Evolutionary conservation across 2,113 vertebrate species (phyloP).

Genomic region (Mellivora capensis): DNA sequence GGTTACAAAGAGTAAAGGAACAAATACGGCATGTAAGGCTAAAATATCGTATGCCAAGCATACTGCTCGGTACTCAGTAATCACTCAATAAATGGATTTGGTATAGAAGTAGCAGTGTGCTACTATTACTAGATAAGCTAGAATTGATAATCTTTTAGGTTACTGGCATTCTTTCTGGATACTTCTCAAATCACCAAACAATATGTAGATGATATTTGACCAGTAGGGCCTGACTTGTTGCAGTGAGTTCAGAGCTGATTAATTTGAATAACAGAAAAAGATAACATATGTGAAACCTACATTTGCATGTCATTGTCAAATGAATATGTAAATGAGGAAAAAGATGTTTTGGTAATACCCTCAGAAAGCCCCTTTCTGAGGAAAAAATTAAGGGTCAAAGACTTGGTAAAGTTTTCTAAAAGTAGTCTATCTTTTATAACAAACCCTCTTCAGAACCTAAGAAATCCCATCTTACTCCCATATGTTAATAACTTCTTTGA

Average conservation of each 20-base stretch:
- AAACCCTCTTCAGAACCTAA: constrained; percentile 78
- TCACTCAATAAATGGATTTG: not conserved
- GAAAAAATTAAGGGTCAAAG: constrained; percentile 41
- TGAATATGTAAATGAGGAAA: constrained; percentile 9
- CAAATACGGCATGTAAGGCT: not conserved
- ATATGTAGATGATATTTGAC: not conserved
- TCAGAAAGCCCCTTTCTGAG: not conserved
- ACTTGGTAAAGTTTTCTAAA: constrained; percentile 75
- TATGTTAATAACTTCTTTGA: constrained; percentile 85
- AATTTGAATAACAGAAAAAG: not conserved
- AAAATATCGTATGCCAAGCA: not conserved
- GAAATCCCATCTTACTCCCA: constrained; percentile 75
- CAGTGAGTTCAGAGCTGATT: constrained; percentile 32
- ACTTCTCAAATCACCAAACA: not conserved
- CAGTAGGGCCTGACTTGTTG: not conserved
- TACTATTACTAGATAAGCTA: not conserved
- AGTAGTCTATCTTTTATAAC: constrained; percentile 71
- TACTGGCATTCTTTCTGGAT: not conserved
- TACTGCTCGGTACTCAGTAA: not conserved
- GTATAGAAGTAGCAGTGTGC: not conserved
- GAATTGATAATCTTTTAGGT: not conserved
- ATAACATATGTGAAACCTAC: not conserved
- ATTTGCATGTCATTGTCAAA: not conserved
- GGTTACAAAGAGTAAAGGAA: not conserved
- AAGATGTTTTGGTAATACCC: not conserved